Evolutionary conservation across 2,888 invertebrate genomes (phyloP).

Genomic region (Callyntrura sp.): DNA sequence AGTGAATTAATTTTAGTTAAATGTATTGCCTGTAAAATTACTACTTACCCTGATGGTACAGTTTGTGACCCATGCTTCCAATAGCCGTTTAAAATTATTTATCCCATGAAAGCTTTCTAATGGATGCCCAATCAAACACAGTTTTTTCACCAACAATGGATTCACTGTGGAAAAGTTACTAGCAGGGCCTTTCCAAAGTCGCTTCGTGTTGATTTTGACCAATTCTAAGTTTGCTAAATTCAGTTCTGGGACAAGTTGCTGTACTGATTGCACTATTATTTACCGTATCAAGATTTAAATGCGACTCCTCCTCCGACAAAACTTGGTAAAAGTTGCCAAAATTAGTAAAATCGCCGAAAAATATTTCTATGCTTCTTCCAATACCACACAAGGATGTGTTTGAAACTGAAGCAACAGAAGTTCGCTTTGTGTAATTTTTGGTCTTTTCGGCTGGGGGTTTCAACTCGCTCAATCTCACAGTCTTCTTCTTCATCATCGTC

Average conservation of each 20-base stretch:
- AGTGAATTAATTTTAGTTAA: too few species aligned
- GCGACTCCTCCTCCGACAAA: conserved; percentile 70
- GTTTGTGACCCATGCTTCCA: conserved; percentile 82
- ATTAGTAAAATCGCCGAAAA: conserved; percentile 81
- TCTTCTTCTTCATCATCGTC: neutral
- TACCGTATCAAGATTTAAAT: neutral
- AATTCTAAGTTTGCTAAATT: neutral
- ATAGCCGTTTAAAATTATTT: conserved; percentile 79
- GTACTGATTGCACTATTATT: neutral
- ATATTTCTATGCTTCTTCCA: conserved; percentile 82
- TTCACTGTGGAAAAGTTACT: conserved; percentile 76
- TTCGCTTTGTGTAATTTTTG: too few species aligned
- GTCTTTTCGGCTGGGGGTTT: too few species aligned
- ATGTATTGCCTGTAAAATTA: too few species aligned
- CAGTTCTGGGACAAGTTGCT: neutral
- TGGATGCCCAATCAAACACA: conserved; percentile 82
- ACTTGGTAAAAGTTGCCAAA: conserved; percentile 81
- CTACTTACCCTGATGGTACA: conserved; percentile 80
- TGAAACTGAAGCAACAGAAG: too few species aligned
- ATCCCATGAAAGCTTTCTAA: conserved; percentile 80
- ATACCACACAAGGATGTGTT: conserved; percentile 47
- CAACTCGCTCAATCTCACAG: neutral
- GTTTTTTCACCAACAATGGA: conserved; percentile 80
- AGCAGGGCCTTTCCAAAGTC: conserved; percentile 28
- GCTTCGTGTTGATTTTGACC: neutral